phyloP scores from a whole-genome alignment of 2,888 invertebrate genomes.

The Drosophila percnosoma region DNA sequence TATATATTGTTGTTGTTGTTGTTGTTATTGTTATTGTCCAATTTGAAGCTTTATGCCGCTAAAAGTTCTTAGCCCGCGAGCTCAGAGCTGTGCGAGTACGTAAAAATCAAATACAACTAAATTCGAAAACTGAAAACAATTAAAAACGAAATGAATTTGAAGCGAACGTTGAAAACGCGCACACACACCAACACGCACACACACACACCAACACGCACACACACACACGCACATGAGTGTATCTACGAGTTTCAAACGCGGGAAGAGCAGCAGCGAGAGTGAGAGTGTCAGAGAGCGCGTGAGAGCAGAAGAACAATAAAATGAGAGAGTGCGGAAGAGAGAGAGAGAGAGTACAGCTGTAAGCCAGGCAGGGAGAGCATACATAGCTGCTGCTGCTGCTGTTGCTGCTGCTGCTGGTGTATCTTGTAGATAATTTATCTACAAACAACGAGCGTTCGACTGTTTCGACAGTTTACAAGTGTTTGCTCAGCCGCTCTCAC shows the following conservation, averaged over 20 bases:
- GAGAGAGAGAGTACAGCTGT: background rate
- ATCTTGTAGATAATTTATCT: conserved; percentile 71
- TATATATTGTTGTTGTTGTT: conserved; percentile 12
- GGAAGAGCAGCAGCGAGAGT: conserved; percentile 1
- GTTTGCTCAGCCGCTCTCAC: conserved; percentile 74
- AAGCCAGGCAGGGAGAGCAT: conserved; percentile 6
- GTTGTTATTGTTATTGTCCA: conserved; percentile 23
- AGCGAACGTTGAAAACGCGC: conserved; percentile 32
- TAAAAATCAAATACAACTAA: conserved; percentile 79
- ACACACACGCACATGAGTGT: conserved; percentile 37
- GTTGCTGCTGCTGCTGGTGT: conserved; percentile 27
- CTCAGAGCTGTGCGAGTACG: conserved; percentile 67
- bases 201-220: background rate
- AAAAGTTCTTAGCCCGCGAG: conserved; percentile 44
- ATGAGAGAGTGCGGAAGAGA: conserved; percentile 9
- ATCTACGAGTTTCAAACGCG: conserved; percentile 67
- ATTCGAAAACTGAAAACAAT: conserved; percentile 78
- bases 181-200: background rate
- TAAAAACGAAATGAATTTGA: conserved; percentile 74
- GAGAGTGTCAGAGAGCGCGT: conserved; percentile 6
- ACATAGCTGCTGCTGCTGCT: conserved; percentile 10
- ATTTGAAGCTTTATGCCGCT: conserved; percentile 32
- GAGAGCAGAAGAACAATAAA: background rate
- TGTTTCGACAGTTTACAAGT: conserved; percentile 55
- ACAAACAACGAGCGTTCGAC: conserved; percentile 54